phyloP scores from a whole-genome alignment of 2,888 invertebrate species.

The Ochlodes sylvanus region DNA sequence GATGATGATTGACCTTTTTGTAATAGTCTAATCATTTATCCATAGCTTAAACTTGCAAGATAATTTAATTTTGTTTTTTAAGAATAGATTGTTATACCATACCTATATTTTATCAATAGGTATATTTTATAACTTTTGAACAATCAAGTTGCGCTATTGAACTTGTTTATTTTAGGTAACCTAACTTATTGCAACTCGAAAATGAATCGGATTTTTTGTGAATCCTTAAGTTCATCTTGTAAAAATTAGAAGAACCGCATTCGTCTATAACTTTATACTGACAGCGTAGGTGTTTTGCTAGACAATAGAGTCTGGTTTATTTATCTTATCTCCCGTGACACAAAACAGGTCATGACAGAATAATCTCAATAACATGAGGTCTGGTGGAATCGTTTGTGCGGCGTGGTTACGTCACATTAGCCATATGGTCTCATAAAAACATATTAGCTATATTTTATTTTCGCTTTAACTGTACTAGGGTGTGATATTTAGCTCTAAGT shows the following conservation, averaged over 20 bases:
- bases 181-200: not conserved
- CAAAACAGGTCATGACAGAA: conserved; percentile 33
- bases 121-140: no score
- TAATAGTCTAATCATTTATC: no score
- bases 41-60: no score
- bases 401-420: conserved; percentile 35
- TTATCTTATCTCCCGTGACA: conserved; percentile 16
- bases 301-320: conserved; percentile 17
- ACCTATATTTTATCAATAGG: no score
- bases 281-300: conserved; percentile 19
- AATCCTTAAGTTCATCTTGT: not conserved
- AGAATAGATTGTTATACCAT: no score
- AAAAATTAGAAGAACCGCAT: not conserved
- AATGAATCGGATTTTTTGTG: not conserved
- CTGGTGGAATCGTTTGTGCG: conserved; percentile 38
- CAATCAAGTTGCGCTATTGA: no score
- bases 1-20: no score
- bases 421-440: conserved; percentile 40
- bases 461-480: conserved; percentile 26
- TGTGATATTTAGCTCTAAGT: conserved; percentile 33
- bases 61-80: no score
- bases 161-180: no score
- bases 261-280: not conserved
- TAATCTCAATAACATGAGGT: conserved; percentile 40
- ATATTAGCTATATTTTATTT: not conserved